Base-by-base conservation (phyloP, 2,797 vertebrate genomes). In the Sciaenops ocellatus region DNA sequence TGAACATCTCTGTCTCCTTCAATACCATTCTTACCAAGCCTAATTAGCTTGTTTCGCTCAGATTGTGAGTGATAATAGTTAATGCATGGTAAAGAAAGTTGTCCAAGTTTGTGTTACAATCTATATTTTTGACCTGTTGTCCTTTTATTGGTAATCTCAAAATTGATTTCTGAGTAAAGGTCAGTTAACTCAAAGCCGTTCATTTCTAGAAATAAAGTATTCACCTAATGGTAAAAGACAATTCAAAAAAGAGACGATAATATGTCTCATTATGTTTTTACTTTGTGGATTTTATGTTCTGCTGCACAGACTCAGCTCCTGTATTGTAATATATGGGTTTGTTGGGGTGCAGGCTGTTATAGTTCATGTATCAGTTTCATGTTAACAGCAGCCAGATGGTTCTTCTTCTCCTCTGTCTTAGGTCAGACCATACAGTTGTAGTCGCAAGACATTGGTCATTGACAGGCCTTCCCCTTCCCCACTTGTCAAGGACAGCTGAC, bases 401-500 rank as follows among this genome's bases (percentile, higher is more conserved):
- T 72, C 42, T 7, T 64, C 34, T 63, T 34, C n/a, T 48, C 13
- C 55, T 65, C 42, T 22, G 16, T 69, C 38, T 78, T 46, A 20
- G 52, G 54, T 56, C 56, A 64, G 41, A 28, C 22, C 2, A 41
- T 34, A 34, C 28, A 48, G 24, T 34, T 76, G 42, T 56, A 51
- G 42, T 56, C 68, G 50, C 6, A 8, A 59, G 59, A 72, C 30
- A 42, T n/a, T n/a, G 74, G 62, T 78, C 78, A 81, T 85, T 78
- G 54, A 90, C 61, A 87, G 69, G 60, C 80, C 77, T 51, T 78
- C 73, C 72, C 55, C 42, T 60, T 65, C 61, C 65, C 65, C 16
- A 17, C 86, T 65, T 91, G 89, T 93, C 90, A 92, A 55, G 51
- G 66, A 72, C 92, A 92, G 91, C 89, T 94, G 91, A 82, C 89